Percentiles rank a stretch among this genome's conserved stretches.
These are phyloP conservation scores for Adela reaumurella DNA, from an alignment of 2,888 invertebrate genomes.

Conservation along the genomic window DNA sequence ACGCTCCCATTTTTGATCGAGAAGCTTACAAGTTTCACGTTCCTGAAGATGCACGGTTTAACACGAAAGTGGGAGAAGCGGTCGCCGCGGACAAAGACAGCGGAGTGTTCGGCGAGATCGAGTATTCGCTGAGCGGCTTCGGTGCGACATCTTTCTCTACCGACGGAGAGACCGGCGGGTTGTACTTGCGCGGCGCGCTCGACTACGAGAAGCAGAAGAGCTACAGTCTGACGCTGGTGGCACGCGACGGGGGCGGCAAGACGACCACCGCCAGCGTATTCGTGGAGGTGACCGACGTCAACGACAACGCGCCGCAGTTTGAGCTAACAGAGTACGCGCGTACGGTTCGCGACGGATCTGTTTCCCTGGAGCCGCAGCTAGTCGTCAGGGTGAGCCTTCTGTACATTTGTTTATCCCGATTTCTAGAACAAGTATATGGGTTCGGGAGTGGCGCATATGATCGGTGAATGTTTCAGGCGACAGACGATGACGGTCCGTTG, in stretches of 20 bases:
- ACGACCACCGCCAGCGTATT: conserved; percentile 67
- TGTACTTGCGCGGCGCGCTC: conserved; percentile 61
- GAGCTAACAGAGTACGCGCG: conserved; percentile 67
- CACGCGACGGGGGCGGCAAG: conserved; percentile 76
- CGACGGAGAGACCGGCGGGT: conserved; percentile 61
- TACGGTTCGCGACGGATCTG: conserved; percentile 73
- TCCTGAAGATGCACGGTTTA: conserved; percentile 61
- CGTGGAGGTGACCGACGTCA: conserved; percentile 69
- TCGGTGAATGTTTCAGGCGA: conserved; percentile 57
- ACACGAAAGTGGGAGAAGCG: conserved; percentile 61
- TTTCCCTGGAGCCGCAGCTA: conserved; percentile 75
- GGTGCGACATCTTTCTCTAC: conserved; percentile 75
- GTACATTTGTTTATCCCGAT: too few relatives aligned
- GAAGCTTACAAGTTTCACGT: conserved; percentile 63
- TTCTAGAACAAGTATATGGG: too few relatives aligned
- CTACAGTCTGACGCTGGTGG: conserved; percentile 76
- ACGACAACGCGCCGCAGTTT: conserved; percentile 73
- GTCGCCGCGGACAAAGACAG: conserved; percentile 71
- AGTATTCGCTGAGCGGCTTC: conserved; percentile 73
- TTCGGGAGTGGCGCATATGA: too few relatives aligned
- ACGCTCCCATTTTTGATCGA: conserved; percentile 65
- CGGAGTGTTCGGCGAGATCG: conserved; percentile 66
- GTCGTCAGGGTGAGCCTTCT: conserved; percentile 61
- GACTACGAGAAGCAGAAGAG: conserved; percentile 80
- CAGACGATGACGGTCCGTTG: conserved; percentile 68